phyloP scores from a whole-genome alignment of 2,797 vertebrate species.

The Lutjanus argentimaculatus region DNA sequence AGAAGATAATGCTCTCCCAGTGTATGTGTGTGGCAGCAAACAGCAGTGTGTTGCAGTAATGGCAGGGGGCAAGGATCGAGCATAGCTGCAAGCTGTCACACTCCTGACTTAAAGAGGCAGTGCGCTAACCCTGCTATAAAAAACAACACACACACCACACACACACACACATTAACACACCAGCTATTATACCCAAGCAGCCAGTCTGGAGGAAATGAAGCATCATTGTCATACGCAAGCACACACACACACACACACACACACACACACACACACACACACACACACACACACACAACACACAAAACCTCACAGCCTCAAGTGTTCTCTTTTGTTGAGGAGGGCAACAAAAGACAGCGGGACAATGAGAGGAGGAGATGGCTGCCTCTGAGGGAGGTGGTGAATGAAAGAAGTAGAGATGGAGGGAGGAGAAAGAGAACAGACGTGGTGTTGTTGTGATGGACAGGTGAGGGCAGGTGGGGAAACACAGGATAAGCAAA shows the following conservation, averaged over 20 bases:
- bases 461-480: slow-evolving; percentile 59
- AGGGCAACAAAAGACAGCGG: slow-evolving; percentile 67
- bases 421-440: slow-evolving; percentile 56
- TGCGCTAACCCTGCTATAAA: slow-evolving; percentile 61
- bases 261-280: too few species aligned
- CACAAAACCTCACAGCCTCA: slow-evolving; percentile 55
- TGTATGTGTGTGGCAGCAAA: slow-evolving; percentile 59
- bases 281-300: too few species aligned
- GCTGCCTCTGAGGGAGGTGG: slow-evolving; percentile 52
- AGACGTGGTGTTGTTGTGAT: slow-evolving; percentile 62
- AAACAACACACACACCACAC: slow-evolving; percentile 43
- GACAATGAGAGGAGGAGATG: slow-evolving; percentile 74
- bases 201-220: slow-evolving; percentile 76
- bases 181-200: slow-evolving; percentile 68
- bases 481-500: slow-evolving; percentile 34
- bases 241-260: slow-evolving; percentile 41
- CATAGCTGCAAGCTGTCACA: slow-evolving; percentile 83
- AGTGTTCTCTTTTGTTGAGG: slow-evolving; percentile 70
- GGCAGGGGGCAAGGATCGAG: slow-evolving; percentile 69
- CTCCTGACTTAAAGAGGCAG: slow-evolving; percentile 79
- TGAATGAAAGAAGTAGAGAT: slow-evolving; percentile 54
- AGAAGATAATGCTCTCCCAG: slow-evolving; percentile 43
- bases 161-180: slow-evolving; percentile 42
- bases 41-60: slow-evolving; percentile 67
- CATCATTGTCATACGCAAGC: slow-evolving; percentile 67